Conservation (phyloP, 1,140 invertebrate genomes). For the Halictus rubicundus region DNA sequence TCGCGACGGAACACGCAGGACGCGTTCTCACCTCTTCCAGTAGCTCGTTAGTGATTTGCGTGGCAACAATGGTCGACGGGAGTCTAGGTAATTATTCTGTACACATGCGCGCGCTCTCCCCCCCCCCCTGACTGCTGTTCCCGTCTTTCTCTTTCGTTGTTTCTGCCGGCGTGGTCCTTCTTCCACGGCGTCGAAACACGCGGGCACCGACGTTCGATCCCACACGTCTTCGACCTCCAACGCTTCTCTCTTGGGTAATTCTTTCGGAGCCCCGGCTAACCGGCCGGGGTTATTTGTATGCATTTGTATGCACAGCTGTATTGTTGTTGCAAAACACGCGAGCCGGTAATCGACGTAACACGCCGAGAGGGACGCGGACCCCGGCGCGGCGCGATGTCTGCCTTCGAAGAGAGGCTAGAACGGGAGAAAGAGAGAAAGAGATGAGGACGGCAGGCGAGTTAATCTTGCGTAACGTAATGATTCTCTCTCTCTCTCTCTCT, state of each 20-base stretch:
- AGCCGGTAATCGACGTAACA: conserved; percentile 62
- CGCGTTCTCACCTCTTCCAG: conserved; percentile 53
- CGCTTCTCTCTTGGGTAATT: conserved; percentile 60
- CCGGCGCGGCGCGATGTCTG: not conserved
- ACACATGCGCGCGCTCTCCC: conserved; percentile 13
- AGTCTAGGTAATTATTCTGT: conserved; percentile 64
- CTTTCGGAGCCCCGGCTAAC: conserved; percentile 44
- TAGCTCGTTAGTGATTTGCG: conserved; percentile 61
- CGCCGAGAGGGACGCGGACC: conserved; percentile 1
- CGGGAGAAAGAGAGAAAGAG: conserved; percentile 3
- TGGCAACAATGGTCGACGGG: conserved; percentile 60
- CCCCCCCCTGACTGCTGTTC: not conserved
- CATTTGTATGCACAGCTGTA: conserved; percentile 61
- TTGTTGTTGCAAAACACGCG: conserved; percentile 72
- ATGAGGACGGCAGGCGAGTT: conserved; percentile 33
- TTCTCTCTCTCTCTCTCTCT: not conserved
- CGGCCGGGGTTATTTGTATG: conserved; percentile 53
- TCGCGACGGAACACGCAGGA: conserved; percentile 10
- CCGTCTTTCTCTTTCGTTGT: conserved; percentile 2
- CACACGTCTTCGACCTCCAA: conserved; percentile 67
- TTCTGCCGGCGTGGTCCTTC: not conserved
- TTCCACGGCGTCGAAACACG: conserved; percentile 15
- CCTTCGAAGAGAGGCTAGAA: not conserved
- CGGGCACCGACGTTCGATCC: conserved; percentile 51
- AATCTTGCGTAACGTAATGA: conserved; percentile 65